These are phyloP conservation scores for Leucosticte australis DNA, from an alignment of 2,113 vertebrate genomes.

Conservation along the genomic window DNA sequence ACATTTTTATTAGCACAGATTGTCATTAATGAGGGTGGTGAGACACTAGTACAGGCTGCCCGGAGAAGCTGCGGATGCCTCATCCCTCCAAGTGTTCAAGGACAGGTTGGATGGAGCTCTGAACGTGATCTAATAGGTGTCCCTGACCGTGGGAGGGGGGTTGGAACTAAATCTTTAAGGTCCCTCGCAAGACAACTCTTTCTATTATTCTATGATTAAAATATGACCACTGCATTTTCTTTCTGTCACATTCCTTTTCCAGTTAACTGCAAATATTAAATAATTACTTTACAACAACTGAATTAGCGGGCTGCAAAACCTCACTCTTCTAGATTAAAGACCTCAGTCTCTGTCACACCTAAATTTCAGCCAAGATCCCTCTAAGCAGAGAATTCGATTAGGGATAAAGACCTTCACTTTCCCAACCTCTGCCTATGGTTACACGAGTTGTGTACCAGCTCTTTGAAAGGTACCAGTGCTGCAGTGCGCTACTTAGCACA, in stretches of 20 bases:
- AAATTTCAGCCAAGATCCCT: not conserved
- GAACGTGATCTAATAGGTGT: not conserved
- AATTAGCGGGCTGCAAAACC: not conserved
- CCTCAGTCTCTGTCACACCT: not conserved
- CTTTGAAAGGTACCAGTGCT: not conserved
- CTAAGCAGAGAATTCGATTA: not conserved
- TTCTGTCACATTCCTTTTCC: not conserved
- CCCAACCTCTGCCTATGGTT: not conserved
- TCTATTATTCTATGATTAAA: not conserved
- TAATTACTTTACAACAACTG: not conserved
- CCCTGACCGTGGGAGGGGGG: not conserved
- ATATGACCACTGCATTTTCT: not conserved
- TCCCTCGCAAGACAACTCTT: not conserved
- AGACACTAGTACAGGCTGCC: not conserved
- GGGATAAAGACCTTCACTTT: not conserved
- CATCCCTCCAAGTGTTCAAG: not conserved
- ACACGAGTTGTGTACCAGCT: rapidly evolving
- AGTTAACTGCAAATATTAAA: not conserved
- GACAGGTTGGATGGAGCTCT: not conserved
- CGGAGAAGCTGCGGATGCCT: not conserved
- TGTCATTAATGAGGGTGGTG: not conserved
- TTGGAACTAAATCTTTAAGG: not conserved
- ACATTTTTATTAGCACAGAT: not conserved
- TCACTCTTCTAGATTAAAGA: not conserved
- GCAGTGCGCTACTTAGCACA: rapidly evolving